These are phyloP conservation scores for Phengaris alcon DNA, from an alignment of 2,888 invertebrate genomes.

Conservation along the genomic window DNA sequence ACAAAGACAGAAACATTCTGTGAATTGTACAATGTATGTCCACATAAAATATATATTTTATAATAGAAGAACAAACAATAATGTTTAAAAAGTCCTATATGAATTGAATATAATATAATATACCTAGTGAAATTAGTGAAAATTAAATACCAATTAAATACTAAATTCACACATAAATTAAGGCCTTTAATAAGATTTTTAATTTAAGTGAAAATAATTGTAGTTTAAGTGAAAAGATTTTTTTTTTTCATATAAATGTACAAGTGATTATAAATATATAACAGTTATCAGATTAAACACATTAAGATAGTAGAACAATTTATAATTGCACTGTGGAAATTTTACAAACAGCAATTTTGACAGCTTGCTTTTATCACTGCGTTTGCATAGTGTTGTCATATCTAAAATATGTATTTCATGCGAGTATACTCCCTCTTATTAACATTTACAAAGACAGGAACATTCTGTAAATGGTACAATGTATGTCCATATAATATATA, in stretches of 20 bases:
- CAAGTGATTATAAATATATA: constrained; percentile 20
- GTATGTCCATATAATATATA: constrained; percentile 10
- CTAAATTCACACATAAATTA: constrained; percentile 24
- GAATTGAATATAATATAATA: constrained; percentile 12
- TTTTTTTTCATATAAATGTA: constrained; percentile 22
- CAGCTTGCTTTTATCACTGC: not conserved
- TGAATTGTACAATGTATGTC: constrained; percentile 3
- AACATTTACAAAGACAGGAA: constrained; percentile 23
- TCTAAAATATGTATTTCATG: constrained; percentile 9
- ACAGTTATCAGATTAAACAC: not conserved
- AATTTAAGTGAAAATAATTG: no score
- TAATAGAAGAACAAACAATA: not conserved
- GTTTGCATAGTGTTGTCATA: constrained; percentile 1
- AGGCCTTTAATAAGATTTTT: not conserved
- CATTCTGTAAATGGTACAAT: constrained; percentile 10
- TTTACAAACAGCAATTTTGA: not conserved
- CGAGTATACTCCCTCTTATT: constrained; percentile 8
- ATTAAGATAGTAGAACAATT: not conserved
- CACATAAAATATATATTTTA: constrained; percentile 8
- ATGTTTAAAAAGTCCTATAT: not conserved
- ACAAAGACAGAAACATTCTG: constrained; percentile 24
- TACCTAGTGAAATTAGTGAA: not conserved
- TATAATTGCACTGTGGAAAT: constrained; percentile 1
- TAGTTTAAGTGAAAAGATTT: not conserved
- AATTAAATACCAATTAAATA: not conserved